Evolutionary conservation across 2,113 vertebrate genomes (phyloP).

Genomic region (Carlito syrichta): DNA sequence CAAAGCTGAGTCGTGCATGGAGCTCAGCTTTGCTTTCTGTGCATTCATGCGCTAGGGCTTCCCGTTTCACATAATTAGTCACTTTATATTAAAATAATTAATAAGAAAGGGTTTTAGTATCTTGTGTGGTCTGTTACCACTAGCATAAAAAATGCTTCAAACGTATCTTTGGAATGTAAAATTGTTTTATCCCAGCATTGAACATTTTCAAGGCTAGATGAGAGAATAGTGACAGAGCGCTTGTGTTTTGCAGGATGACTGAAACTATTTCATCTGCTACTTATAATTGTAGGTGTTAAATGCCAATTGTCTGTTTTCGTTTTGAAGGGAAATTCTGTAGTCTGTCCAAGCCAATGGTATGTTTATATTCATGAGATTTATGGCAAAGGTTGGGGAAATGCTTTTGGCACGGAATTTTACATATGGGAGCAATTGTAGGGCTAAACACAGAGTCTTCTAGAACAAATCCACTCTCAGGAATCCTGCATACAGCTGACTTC

Average conservation of each 20-base stretch:
- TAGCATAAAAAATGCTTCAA: constrained; percentile 3
- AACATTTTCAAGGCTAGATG: background rate
- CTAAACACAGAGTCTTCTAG: constrained; percentile 24
- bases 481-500: constrained; percentile 30
- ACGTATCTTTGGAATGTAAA: too few relatives aligned
- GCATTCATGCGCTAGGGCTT: background rate
- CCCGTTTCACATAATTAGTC: constrained; percentile 21
- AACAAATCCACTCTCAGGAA: background rate
- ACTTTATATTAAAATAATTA: constrained; percentile 64
- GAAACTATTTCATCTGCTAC: constrained; percentile 34
- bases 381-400: background rate
- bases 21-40: background rate
- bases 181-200: too few relatives aligned
- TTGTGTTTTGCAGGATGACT: constrained; percentile 13
- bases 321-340: constrained; percentile 33
- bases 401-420: background rate
- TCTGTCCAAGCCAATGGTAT: constrained; percentile 20
- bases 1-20: background rate
- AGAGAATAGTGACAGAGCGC: background rate
- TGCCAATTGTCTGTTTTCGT: constrained; percentile 48
- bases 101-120: constrained; percentile 19
- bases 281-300: constrained; percentile 42
- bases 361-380: background rate
- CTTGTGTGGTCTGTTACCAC: background rate
- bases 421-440: constrained; percentile 23